Percentiles rank a stretch among this genome's conserved stretches.
These are phyloP conservation scores for Drosophila pseudotakahashii DNA, from an alignment of 2,888 invertebrate genomes.

Conservation along the genomic window DNA sequence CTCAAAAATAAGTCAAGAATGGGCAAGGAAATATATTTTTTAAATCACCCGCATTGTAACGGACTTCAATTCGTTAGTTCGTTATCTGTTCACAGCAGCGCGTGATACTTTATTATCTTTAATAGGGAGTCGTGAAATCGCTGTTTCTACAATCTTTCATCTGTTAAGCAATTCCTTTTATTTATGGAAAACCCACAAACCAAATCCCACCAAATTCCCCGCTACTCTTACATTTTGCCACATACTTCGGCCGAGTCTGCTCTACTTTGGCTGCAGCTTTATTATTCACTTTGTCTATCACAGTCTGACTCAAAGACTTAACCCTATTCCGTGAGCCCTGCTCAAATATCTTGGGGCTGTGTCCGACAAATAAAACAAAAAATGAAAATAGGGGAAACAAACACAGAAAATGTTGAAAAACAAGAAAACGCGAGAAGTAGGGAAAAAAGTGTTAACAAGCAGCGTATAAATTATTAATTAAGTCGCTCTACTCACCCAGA, in stretches of 20 bases:
- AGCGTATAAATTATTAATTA: constrained; percentile 52
- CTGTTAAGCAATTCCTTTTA: constrained; percentile 1
- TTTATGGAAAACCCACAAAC: constrained; percentile 16
- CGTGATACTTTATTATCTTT: neutral
- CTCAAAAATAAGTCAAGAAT: too few relatives aligned
- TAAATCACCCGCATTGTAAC: too few relatives aligned
- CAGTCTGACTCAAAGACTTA: constrained; percentile 33
- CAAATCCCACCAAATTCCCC: constrained; percentile 10
- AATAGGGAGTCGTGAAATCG: neutral
- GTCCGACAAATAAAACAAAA: constrained; percentile 8
- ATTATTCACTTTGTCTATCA: constrained; percentile 34
- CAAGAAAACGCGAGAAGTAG: neutral
- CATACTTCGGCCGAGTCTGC: constrained; percentile 17
- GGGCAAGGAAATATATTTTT: too few relatives aligned
- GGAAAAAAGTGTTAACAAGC: constrained; percentile 51
- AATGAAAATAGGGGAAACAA: constrained; percentile 14
- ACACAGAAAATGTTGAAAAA: constrained; percentile 29
- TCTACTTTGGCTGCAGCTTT: constrained; percentile 24
- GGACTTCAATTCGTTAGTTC: neutral
- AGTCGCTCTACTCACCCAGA: constrained; percentile 20
- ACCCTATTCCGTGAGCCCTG: constrained; percentile 37
- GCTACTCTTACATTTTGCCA: constrained; percentile 1
- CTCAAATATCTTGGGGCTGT: neutral
- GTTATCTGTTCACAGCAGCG: neutral
- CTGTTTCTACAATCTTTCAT: neutral